Conservation (phyloP, 1,140 invertebrate species). For the Elysia chlorotica region DNA sequence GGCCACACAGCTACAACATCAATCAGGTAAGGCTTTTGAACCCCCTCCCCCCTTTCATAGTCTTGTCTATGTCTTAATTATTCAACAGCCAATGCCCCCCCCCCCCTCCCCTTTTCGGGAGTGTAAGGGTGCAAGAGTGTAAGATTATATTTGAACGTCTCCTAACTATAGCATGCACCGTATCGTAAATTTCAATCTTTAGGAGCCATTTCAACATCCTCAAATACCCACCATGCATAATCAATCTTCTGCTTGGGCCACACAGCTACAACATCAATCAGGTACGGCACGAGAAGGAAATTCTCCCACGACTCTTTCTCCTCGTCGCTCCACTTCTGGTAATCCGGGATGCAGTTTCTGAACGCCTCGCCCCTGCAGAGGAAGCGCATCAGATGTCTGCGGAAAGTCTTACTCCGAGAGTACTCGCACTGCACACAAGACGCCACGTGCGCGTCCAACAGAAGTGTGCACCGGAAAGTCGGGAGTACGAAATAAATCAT, state of each 20-base stretch:
- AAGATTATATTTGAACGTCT: no score
- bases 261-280: slow-evolving; percentile 36
- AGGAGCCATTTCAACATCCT: no score
- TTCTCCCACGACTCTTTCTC: slow-evolving; percentile 20
- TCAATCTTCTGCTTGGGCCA: slow-evolving; percentile 44
- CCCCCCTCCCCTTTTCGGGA: slow-evolving; percentile 6
- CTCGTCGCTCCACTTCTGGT: slow-evolving; percentile 7
- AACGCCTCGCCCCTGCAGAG: slow-evolving; percentile 17
- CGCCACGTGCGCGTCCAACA: slow-evolving; percentile 37
- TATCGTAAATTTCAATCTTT: no score
- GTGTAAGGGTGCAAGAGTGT: no score
- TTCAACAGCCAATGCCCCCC: no score
- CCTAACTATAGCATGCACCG: no score
- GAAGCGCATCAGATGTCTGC: slow-evolving; percentile 27
- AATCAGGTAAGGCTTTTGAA: slow-evolving; percentile 33
- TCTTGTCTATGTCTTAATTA: no score
- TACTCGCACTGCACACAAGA: slow-evolving; percentile 29
- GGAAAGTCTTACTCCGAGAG: slow-evolving; percentile 25
- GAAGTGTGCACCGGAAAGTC: slow-evolving; percentile 10
- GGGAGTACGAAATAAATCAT: slow-evolving; percentile 27
- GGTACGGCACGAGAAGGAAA: slow-evolving; percentile 28
- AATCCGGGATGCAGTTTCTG: slow-evolving; percentile 12
- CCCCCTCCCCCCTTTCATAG: no score
- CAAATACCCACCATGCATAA: slow-evolving; percentile 39
- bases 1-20: slow-evolving; percentile 39